These are phyloP conservation scores for Capitulum mitella DNA, from an alignment of 2,888 invertebrate species.

Conservation along the genomic window DNA sequence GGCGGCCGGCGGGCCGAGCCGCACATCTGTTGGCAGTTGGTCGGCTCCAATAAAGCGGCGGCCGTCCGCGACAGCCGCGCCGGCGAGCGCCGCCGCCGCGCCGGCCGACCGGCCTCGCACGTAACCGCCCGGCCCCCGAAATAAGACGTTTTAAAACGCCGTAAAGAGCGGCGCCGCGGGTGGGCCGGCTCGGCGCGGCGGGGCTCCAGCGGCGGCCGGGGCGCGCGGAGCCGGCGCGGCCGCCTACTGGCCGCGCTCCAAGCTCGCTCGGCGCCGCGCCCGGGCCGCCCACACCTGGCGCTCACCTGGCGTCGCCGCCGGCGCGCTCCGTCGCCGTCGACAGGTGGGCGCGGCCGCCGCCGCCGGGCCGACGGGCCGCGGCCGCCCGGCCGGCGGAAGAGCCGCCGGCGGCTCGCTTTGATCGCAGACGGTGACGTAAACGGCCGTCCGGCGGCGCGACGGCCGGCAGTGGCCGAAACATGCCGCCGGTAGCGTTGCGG, in stretches of 20 bases:
- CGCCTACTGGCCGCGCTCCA: neutral
- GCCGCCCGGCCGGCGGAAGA: too few species aligned
- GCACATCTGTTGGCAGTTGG: neutral
- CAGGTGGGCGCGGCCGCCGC: neutral
- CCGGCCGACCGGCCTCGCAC: too few species aligned
- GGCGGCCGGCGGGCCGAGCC: neutral
- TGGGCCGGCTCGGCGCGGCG: too few species aligned
- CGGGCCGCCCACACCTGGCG: too few species aligned
- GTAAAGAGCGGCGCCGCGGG: neutral
- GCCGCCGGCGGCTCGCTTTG: neutral
- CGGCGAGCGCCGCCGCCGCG: too few species aligned
- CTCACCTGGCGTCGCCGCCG: neutral
- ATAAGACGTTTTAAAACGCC: neutral
- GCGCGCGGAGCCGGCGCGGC: neutral
- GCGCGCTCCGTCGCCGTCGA: neutral
- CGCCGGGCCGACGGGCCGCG: neutral
- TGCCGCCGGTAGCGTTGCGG: neutral
- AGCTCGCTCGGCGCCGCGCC: too few species aligned
- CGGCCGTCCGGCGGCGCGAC: neutral
- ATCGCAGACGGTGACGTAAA: neutral
- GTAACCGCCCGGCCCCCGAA: too few species aligned
- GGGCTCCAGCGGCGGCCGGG: too few species aligned
- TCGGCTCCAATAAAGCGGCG: neutral
- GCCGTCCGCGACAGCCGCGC: neutral
- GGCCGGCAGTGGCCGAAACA: neutral